Conservation (phyloP, 2,113 vertebrate species). For the Python bivittatus region DNA sequence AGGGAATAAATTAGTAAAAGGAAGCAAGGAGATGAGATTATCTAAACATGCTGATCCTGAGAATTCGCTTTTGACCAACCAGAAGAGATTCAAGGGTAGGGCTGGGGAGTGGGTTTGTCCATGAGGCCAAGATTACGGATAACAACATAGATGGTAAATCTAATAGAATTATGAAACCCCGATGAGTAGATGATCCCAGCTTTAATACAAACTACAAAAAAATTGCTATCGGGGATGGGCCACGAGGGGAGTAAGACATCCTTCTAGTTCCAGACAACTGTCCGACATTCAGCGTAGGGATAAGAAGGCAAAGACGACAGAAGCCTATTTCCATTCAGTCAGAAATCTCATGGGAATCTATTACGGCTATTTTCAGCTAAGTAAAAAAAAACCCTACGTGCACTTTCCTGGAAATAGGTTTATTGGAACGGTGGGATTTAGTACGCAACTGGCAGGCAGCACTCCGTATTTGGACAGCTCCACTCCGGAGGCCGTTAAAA, state of each 20-base stretch:
- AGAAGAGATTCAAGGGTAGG: conserved; percentile 36
- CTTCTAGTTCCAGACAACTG: too few relatives aligned
- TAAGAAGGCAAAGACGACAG: too few relatives aligned
- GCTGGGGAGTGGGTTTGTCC: neutral
- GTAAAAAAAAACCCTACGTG: neutral
- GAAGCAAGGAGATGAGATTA: conserved; percentile 31
- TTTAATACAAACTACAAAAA: neutral
- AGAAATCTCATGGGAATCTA: too few relatives aligned
- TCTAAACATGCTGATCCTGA: conserved; percentile 53
- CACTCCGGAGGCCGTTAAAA: too few relatives aligned
- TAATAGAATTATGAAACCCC: neutral
- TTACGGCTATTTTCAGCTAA: too few relatives aligned
- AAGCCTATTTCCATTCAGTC: too few relatives aligned
- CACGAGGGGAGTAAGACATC: too few relatives aligned
- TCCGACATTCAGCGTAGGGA: too few relatives aligned
- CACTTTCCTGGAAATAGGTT: neutral
- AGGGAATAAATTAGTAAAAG: conserved; percentile 51
- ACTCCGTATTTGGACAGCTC: neutral
- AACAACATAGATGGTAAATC: neutral
- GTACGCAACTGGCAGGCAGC: neutral
- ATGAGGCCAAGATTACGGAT: neutral
- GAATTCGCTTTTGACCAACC: conserved; percentile 63
- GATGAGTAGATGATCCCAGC: neutral
- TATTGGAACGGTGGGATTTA: neutral
- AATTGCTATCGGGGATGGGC: too few relatives aligned